A percentile compares a stretch with the other conserved stretches of the same genome.
These are phyloP conservation scores for Athene cunicularia DNA, from an alignment of 2,113 vertebrate genomes.

Conservation along the genomic window DNA sequence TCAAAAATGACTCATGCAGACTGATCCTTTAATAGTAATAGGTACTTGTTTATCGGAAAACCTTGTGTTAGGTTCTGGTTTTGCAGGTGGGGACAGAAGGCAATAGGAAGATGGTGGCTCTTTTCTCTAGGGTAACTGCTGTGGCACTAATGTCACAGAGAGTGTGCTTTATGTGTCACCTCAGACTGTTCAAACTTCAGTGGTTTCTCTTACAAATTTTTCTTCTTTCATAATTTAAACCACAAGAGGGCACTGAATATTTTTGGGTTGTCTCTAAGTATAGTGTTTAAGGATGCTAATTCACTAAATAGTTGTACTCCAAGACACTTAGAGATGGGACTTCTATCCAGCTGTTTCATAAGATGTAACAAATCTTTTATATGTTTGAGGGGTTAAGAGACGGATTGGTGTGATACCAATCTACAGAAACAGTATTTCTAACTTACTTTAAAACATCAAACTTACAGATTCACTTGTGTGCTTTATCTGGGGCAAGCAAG, in stretches of 20 bases:
- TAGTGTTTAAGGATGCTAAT: neutral
- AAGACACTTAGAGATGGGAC: rapidly evolving
- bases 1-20: neutral
- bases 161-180: neutral
- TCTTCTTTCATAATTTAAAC: neutral
- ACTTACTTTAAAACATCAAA: neutral
- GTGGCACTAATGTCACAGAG: no score
- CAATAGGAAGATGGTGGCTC: neutral
- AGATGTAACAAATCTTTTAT: neutral
- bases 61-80: neutral
- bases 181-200: neutral
- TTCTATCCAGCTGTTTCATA: neutral
- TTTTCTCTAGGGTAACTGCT: neutral
- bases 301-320: neutral
- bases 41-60: neutral
- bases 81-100: neutral
- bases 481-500: neutral
- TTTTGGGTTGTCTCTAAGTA: neutral
- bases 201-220: neutral
- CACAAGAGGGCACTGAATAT: constrained; percentile 51
- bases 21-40: neutral
- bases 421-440: neutral
- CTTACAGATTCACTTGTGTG: neutral
- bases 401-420: neutral
- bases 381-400: neutral